Conservation (phyloP, 2,797 vertebrate genomes). For the Parauchenoglanis ngamensis region DNA sequence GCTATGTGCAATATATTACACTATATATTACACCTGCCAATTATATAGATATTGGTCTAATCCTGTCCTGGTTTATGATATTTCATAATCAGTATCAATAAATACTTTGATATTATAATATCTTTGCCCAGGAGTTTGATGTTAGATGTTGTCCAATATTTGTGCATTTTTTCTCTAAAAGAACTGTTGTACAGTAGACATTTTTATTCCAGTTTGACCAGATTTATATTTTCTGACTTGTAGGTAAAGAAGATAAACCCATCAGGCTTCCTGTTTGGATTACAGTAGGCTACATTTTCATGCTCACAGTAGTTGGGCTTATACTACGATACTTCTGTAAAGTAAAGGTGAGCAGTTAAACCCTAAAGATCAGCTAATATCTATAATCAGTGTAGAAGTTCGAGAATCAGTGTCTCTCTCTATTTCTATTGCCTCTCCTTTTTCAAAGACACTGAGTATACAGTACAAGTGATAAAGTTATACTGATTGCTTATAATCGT, state of each 20-base stretch:
- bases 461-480: not conserved
- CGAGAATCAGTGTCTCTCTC: not conserved
- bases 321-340: not conserved
- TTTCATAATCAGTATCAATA: not conserved
- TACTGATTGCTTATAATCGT: not conserved
- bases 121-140: not conserved
- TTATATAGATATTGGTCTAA: too few species aligned
- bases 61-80: not conserved
- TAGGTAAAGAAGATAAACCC: not conserved
- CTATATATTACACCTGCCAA: not conserved
- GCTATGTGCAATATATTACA: not conserved
- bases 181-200: not conserved
- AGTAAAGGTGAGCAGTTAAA: not conserved
- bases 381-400: not conserved
- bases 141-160: not conserved
- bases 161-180: not conserved
- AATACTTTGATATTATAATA: not conserved
- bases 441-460: not conserved
- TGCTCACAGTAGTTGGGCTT: not conserved
- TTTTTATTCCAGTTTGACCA: not conserved
- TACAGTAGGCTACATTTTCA: not conserved
- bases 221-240: not conserved
- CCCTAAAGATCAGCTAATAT: not conserved
- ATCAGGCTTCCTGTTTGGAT: not conserved
- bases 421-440: not conserved